These are phyloP conservation scores for Cottoperca gobio DNA, from an alignment of 2,797 vertebrate species.

Conservation along the genomic window DNA sequence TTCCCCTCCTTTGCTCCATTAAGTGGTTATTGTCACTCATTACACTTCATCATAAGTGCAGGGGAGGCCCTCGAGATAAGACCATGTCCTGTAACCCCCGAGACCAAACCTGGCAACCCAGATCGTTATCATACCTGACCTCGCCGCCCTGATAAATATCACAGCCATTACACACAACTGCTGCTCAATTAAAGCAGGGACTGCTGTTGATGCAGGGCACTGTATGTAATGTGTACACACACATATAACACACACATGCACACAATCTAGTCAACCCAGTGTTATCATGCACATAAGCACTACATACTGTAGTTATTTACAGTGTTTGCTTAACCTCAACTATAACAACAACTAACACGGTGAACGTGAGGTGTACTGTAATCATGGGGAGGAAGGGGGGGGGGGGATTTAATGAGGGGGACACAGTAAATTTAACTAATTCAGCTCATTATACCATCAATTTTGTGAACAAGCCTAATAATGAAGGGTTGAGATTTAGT, in stretches of 20 bases:
- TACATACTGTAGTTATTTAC: conserved; percentile 74
- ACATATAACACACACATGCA: background rate
- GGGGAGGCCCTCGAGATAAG: conserved; percentile 75
- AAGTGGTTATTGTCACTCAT: conserved; percentile 79
- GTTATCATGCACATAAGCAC: conserved; percentile 37
- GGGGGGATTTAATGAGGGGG: background rate
- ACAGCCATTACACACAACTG: conserved; percentile 77
- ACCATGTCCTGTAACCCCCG: conserved; percentile 61
- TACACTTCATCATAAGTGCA: conserved; percentile 80
- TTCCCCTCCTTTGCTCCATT: conserved; percentile 63
- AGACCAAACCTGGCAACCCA: conserved; percentile 75
- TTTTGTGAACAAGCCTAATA: conserved; percentile 23
- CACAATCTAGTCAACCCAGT: conserved; percentile 17
- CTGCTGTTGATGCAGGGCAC: conserved; percentile 6
- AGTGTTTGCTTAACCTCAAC: conserved; percentile 75
- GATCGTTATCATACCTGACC: conserved; percentile 78
- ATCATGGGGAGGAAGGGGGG: background rate
- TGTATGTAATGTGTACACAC: too few species aligned
- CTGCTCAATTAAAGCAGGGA: conserved; percentile 72
- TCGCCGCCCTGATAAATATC: conserved; percentile 78
- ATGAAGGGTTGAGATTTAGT: conserved; percentile 35
- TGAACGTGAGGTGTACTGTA: conserved; percentile 52
- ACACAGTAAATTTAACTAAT: conserved; percentile 24
- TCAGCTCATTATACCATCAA: conserved; percentile 28
- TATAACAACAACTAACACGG: conserved; percentile 49